Base-by-base conservation (phyloP, 2,888 invertebrate genomes). In the Rhingia rostrata region DNA sequence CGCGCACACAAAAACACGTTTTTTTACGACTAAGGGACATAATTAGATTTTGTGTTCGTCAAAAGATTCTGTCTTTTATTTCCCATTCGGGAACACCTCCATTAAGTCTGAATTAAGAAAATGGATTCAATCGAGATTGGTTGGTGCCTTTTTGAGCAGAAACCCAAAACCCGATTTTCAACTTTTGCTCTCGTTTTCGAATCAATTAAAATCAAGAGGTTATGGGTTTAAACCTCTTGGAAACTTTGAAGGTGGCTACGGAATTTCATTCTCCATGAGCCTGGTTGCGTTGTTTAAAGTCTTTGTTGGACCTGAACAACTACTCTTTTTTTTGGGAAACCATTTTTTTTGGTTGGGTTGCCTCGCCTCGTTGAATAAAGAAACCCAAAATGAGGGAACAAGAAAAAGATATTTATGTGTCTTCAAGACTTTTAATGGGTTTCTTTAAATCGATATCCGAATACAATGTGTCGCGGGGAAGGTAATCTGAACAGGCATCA, bases 341-440 rank as follows among this genome's bases (percentile, higher is more conserved):
- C 4, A 64, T 1, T 3, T 67, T 32, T 47, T 75, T 67, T 66
- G 69, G 73, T 67, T 73, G 63, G 73, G 67, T 64, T 81, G 32
- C 32, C 45, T 41, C 39, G 53, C 6, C 45, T 45, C 22, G 47
- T n/a, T 54, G 45, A 61, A 32, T 66, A 74, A 53, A 72, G 60
- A 43, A 14, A 30, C 4, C 10, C 9, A 35, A 67, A 63, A n/a
- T 45, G 32, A 47, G 35, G 12, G 61, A 12, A 70, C 41, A 56
- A 43, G 64, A 80, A 74, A 41, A 64, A 51, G 81, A 81, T 85
- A 81, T 85, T 85, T 85, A 85, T 85, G 85, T 81, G 72, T 75
- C 61, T 85, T 77, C 72, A 67, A 43, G 69, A 66, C 60, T 85
- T 85, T 85, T 85, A 85, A 85, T 85, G 85, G 77, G 51, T 85